phyloP scores from a whole-genome alignment of 1,140 invertebrate genomes.

The Drosophila suzukii region DNA sequence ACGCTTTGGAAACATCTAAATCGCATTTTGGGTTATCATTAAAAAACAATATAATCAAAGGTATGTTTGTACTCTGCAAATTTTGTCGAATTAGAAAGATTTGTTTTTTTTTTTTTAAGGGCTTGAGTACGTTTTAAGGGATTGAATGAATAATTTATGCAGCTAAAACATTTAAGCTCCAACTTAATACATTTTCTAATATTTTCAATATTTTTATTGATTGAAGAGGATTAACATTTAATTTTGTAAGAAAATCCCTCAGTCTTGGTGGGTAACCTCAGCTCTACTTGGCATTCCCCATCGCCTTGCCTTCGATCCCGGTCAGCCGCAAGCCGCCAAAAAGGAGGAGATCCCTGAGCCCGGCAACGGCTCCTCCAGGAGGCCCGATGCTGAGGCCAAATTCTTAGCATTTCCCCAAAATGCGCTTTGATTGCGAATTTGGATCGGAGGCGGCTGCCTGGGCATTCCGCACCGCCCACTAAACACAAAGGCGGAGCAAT shows the following conservation, averaged over 20 bases:
- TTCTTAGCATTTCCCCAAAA: constrained; percentile 55
- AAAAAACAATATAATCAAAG: too few species aligned
- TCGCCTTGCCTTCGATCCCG: constrained; percentile 47
- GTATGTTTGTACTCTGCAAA: too few species aligned
- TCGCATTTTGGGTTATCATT: too few species aligned
- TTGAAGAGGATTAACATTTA: too few species aligned
- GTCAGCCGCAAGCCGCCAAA: constrained; percentile 47
- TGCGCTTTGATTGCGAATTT: constrained; percentile 61
- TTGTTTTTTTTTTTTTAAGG: too few species aligned
- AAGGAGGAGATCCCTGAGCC: neutral
- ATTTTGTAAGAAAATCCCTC: too few species aligned
- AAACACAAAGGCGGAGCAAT: constrained; percentile 8
- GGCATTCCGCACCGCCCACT: constrained; percentile 23
- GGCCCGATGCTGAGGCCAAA: constrained; percentile 26
- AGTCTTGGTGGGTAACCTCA: neutral
- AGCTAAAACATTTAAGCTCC: too few species aligned
- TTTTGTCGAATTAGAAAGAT: too few species aligned
- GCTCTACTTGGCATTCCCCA: neutral
- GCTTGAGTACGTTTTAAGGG: too few species aligned
- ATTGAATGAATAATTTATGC: too few species aligned
- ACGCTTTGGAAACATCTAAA: too few species aligned
- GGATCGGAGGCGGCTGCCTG: constrained; percentile 15
- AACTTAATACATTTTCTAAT: too few species aligned
- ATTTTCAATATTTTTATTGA: neutral
- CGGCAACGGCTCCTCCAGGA: neutral